Percentiles rank a stretch among this genome's conserved stretches.
phyloP scores from a whole-genome alignment of 1,140 invertebrate species.

The Colletes gigas region DNA sequence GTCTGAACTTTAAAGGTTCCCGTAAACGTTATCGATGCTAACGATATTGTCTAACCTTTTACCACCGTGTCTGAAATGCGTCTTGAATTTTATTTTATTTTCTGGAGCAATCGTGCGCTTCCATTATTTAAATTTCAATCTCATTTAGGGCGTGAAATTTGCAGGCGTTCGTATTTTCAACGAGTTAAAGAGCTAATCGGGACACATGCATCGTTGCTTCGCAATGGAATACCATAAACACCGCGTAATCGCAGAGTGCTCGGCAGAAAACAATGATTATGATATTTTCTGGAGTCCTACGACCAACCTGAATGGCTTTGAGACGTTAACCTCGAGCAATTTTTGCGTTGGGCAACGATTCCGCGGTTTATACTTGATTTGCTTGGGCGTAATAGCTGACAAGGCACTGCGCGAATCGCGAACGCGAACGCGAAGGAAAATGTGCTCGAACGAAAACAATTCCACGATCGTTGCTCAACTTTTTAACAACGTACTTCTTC shows the following conservation, averaged over 20 bases:
- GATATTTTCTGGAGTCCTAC: slow-evolving; percentile 14
- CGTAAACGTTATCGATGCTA: too few species aligned
- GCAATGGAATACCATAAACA: not conserved
- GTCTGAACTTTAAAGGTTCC: too few species aligned
- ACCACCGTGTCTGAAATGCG: too few species aligned
- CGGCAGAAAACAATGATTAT: slow-evolving; percentile 15
- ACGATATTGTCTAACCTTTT: too few species aligned
- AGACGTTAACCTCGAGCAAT: slow-evolving; percentile 59
- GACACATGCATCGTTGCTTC: not conserved
- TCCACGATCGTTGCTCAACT: not conserved
- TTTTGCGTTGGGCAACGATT: slow-evolving; percentile 34
- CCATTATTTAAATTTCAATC: too few species aligned
- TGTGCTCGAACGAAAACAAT: not conserved
- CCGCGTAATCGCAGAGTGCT: not conserved
- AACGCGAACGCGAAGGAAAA: slow-evolving; percentile 4
- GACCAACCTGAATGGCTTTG: slow-evolving; percentile 50
- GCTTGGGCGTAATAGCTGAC: slow-evolving; percentile 58
- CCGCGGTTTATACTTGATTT: slow-evolving; percentile 61
- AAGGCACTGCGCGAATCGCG: slow-evolving; percentile 50
- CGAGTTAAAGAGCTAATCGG: not conserved
- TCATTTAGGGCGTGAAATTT: too few species aligned
- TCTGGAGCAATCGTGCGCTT: too few species aligned
- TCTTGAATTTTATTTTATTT: too few species aligned
- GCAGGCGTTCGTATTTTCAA: not conserved
- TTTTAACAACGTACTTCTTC: not conserved